Evolutionary conservation across 2,797 vertebrate genomes (phyloP).

Genomic region (Sylvilagus floridanus): DNA sequence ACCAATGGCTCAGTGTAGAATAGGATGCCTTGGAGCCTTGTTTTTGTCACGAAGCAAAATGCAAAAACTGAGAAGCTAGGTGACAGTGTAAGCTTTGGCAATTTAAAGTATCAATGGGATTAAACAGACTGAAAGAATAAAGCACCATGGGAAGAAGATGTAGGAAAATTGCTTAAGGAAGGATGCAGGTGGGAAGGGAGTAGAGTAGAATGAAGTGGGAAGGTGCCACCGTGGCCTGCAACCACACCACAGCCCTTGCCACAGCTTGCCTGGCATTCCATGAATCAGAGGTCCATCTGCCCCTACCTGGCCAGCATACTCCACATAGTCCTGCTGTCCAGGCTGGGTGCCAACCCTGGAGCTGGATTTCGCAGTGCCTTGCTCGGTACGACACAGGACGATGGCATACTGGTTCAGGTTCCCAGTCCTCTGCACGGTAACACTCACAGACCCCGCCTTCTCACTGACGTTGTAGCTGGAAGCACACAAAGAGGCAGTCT

Average conservation of each 20-base stretch:
- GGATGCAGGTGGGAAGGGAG: background rate
- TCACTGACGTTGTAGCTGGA: slow-evolving; percentile 95
- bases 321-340: slow-evolving; percentile 95
- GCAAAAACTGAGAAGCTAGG: background rate
- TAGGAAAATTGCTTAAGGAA: background rate
- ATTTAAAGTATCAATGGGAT: background rate
- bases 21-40: background rate
- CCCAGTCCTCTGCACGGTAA: slow-evolving; percentile 93
- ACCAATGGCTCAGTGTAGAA: background rate
- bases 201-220: background rate
- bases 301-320: slow-evolving; percentile 95
- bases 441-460: slow-evolving; percentile 91
- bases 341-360: slow-evolving; percentile 85
- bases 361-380: slow-evolving; percentile 92
- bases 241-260: background rate
- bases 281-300: no score
- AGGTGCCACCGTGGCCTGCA: fast-evolving
- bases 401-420: slow-evolving; percentile 98
- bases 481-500: slow-evolving; percentile 58
- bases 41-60: background rate
- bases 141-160: background rate
- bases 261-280: fast-evolving
- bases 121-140: background rate
- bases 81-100: background rate
- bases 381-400: slow-evolving; percentile 94